These are phyloP conservation scores for Halictus ligatus DNA, from an alignment of 2,888 invertebrate species.

Conservation along the genomic window DNA sequence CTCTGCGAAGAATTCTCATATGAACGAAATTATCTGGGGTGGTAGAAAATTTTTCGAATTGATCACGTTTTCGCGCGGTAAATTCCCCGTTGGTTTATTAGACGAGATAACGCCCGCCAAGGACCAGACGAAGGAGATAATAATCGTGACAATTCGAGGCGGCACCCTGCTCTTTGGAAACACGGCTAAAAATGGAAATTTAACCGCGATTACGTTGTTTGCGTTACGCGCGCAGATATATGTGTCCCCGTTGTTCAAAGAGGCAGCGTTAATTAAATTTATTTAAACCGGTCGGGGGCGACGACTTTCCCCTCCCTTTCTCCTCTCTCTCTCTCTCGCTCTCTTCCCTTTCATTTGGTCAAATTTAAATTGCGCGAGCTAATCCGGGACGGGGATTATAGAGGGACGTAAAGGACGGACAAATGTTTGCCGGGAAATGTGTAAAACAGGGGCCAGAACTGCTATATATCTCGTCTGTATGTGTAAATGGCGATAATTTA, in stretches of 20 bases:
- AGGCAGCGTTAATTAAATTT: constrained; percentile 33
- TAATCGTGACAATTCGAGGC: neutral
- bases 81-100: constrained; percentile 41
- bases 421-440: constrained; percentile 31
- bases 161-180: neutral
- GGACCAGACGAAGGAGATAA: neutral
- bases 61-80: constrained; percentile 3
- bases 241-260: neutral
- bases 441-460: neutral
- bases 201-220: neutral
- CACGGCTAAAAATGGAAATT: neutral
- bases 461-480: neutral
- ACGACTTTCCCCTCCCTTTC: neutral
- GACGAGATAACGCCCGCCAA: constrained; percentile 13
- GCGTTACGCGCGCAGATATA: neutral
- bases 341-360: neutral
- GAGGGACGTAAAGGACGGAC: neutral
- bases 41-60: constrained; percentile 37
- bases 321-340: neutral
- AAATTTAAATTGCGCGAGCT: constrained; percentile 13
- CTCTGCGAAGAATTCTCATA: constrained; percentile 79
- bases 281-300: neutral
- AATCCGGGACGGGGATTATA: neutral
- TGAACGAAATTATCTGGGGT: constrained; percentile 54
- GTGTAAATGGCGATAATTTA: constrained; percentile 19